Evolutionary conservation across 2,797 vertebrate species (phyloP), one percentile per base, ranked within the genome.

Genomic region (Fratercula arctica): DNA sequence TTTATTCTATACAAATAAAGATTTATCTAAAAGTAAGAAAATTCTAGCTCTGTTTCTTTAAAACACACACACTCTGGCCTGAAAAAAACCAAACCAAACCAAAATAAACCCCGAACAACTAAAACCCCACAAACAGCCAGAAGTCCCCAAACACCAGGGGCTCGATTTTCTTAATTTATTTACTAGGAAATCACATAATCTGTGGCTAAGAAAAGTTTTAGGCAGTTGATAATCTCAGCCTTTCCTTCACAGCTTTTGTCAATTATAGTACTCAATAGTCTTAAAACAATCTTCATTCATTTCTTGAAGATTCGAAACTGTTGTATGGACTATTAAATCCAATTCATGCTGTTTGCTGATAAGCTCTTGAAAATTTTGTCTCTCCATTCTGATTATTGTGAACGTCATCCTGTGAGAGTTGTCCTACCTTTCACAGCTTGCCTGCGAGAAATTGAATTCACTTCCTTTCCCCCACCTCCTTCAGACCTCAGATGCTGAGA

Each of bases 401-500:
- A 69, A 4, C 25, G 20, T 75, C 31, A 18, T 21, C 43, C 72
- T 60, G 15, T 37, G 60, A 74, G 45, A 39, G 9, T 37, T 48
- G 13, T 50, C 54, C 63, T 74, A 4, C 69, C 46, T 35, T 84
- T 87, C 37, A 6, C 61, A 90, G 48, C 16, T 68, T 53, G 37
- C 20, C 25, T 84, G 57, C 29, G 29, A 74, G 61, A 86, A 81
- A 67, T 1, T 4, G 13, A 67, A 59, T 89, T 74, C 1, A 5
- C n/a, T 87, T 23, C 26, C 10, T 66, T 79, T n/a, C 46, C 33
- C 26, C 19, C 8, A 39, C 24, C 3, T 31, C 43, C 53, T 95
- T 41, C 91, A 98, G 98, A 91, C 78, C 31, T 96, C 95, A 76
- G 57, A 91, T 50, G 31, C 77, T 61, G 89, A 96, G 77, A 94